phyloP scores from a whole-genome alignment of 2,888 invertebrate species.

The Morpho achilles region DNA sequence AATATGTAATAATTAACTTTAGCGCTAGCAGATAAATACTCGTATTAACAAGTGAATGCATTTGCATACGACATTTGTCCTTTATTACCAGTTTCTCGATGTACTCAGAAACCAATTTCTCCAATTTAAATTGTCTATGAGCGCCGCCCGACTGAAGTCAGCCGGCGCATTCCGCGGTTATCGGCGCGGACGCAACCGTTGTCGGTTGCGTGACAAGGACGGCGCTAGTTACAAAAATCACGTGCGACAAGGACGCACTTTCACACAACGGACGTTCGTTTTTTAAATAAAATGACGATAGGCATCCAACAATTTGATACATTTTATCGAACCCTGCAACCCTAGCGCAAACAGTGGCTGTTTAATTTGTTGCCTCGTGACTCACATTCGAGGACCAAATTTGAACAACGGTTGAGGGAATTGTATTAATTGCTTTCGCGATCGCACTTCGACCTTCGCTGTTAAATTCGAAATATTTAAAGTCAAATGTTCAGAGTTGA shows the following conservation, averaged over 20 bases:
- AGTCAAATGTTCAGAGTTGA: slow-evolving; percentile 16
- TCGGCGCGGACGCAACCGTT: slow-evolving; percentile 65
- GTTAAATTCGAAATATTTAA: slow-evolving; percentile 2
- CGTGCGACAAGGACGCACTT: slow-evolving; percentile 52
- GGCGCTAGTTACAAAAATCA: slow-evolving; percentile 43
- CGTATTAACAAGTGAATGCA: slow-evolving; percentile 27
- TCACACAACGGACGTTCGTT: slow-evolving; percentile 58
- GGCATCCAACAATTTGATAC: slow-evolving; percentile 65
- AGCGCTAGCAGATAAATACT: neutral
- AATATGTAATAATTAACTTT: too few species aligned
- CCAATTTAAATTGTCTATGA: slow-evolving; percentile 78
- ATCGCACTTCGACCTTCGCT: slow-evolving; percentile 13
- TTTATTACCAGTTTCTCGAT: slow-evolving; percentile 56
- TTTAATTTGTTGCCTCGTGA: slow-evolving; percentile 67
- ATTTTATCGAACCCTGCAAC: slow-evolving; percentile 67
- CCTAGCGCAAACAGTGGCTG: slow-evolving; percentile 61
- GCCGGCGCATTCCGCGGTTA: slow-evolving; percentile 75
- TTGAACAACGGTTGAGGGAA: slow-evolving; percentile 42
- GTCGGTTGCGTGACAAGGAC: slow-evolving; percentile 45
- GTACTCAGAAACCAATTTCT: slow-evolving; percentile 69
- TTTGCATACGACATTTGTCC: slow-evolving; percentile 45
- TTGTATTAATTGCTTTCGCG: slow-evolving; percentile 31
- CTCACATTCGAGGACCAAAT: slow-evolving; percentile 48
- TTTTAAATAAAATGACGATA: slow-evolving; percentile 78
- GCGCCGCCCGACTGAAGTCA: slow-evolving; percentile 72